phyloP scores from a whole-genome alignment of 2,888 invertebrate species.

The Bhutanitis thaidina region DNA sequence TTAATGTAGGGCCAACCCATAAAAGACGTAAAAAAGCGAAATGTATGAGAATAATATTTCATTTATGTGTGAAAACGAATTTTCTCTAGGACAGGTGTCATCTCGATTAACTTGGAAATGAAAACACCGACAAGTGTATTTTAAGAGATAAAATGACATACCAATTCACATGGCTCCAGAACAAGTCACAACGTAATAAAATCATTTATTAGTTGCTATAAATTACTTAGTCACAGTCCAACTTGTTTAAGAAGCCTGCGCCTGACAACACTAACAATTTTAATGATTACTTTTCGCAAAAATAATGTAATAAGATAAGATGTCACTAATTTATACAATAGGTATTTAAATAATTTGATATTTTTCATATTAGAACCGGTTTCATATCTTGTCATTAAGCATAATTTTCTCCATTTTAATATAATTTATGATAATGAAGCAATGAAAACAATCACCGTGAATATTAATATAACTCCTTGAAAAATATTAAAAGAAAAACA shows the following conservation, averaged over 20 bases:
- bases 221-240: constrained; percentile 36
- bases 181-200: background rate
- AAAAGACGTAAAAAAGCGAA: too few species aligned
- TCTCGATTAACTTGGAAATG: too few species aligned
- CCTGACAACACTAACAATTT: constrained; percentile 1
- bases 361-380: constrained; percentile 11
- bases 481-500: too few species aligned
- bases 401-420: constrained; percentile 19
- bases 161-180: too few species aligned
- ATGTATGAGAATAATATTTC: too few species aligned
- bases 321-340: constrained; percentile 54
- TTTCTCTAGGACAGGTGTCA: too few species aligned
- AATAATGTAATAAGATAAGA: constrained; percentile 44
- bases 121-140: too few species aligned
- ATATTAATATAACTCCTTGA: too few species aligned
- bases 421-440: constrained; percentile 20
- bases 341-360: constrained; percentile 42
- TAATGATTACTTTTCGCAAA: constrained; percentile 18
- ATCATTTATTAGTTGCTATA: constrained; percentile 29
- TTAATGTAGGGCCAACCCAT: too few species aligned
- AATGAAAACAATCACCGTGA: constrained; percentile 7
- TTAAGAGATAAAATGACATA: too few species aligned
- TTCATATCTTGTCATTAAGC: constrained; percentile 23
- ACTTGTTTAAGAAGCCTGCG: constrained; percentile 29
- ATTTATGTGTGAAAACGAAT: too few species aligned